Conservation (phyloP, 2,797 vertebrate genomes). For the Poecilia velifera region DNA sequence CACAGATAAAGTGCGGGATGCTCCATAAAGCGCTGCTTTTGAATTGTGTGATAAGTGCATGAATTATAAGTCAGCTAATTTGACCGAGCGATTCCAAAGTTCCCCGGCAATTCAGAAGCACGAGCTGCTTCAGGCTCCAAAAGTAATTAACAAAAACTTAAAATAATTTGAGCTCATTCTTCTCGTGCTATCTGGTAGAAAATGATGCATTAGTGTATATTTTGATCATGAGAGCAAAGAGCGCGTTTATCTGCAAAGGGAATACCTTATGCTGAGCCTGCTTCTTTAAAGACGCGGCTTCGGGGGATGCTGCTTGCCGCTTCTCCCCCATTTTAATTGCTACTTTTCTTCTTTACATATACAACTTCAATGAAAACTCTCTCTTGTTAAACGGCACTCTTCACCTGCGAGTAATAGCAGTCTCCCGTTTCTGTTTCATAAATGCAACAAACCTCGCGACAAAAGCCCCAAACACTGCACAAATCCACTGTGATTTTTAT, state of each 20-base stretch:
- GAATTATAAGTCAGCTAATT: slow-evolving; percentile 86
- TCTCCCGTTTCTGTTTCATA: slow-evolving; percentile 13
- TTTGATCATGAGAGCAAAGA: slow-evolving; percentile 81
- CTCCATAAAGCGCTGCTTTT: slow-evolving; percentile 84
- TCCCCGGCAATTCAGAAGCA: slow-evolving; percentile 71
- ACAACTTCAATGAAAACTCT: slow-evolving; percentile 68
- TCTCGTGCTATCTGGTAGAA: slow-evolving; percentile 80
- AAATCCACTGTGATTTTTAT: not conserved
- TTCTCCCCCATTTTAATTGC: slow-evolving; percentile 55
- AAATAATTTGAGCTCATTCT: slow-evolving; percentile 87
- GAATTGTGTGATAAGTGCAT: slow-evolving; percentile 84
- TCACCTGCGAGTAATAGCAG: slow-evolving; percentile 50
- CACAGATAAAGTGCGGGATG: slow-evolving; percentile 82
- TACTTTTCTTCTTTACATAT: slow-evolving; percentile 57
- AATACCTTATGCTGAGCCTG: slow-evolving; percentile 82
- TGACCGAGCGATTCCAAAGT: slow-evolving; percentile 83
- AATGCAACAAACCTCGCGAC: not conserved
- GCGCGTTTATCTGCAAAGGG: slow-evolving; percentile 81
- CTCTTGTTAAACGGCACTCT: slow-evolving; percentile 61
- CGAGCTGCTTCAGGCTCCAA: slow-evolving; percentile 78
- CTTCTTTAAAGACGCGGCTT: slow-evolving; percentile 76
- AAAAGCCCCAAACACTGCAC: not conserved
- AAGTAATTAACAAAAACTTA: slow-evolving; percentile 86
- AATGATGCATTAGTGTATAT: slow-evolving; percentile 83
- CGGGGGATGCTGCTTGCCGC: slow-evolving; percentile 63